Conservation (phyloP, 2,888 invertebrate species). For the Torymus tubicola region DNA sequence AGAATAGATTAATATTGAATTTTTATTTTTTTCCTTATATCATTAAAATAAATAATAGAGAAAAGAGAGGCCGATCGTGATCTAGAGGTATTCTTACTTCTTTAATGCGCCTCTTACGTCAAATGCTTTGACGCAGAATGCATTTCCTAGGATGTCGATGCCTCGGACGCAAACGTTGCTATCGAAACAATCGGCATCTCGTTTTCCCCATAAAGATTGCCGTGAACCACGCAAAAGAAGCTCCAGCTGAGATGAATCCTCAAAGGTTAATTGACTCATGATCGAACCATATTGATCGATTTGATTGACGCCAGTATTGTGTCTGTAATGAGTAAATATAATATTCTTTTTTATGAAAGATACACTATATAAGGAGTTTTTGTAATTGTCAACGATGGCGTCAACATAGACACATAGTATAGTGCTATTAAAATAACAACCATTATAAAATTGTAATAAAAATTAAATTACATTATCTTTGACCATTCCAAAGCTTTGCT, state of each 20-base stretch:
- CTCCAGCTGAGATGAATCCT: constrained; percentile 72
- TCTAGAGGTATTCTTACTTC: constrained; percentile 16
- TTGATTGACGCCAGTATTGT: constrained; percentile 76
- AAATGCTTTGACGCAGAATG: constrained; percentile 18
- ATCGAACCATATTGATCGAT: constrained; percentile 83
- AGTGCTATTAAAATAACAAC: background rate
- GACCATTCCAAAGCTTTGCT: constrained; percentile 81
- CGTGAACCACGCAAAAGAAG: constrained; percentile 79
- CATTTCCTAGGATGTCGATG: constrained; percentile 26
- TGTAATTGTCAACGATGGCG: too few relatives aligned
- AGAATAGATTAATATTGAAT: too few relatives aligned
- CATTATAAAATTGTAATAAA: background rate
- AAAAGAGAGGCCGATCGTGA: too few relatives aligned
- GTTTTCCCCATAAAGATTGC: constrained; percentile 76
- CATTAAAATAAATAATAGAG: too few relatives aligned
- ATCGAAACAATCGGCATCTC: constrained; percentile 68
- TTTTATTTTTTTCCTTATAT: too few relatives aligned
- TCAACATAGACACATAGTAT: too few relatives aligned
- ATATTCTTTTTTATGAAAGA: background rate
- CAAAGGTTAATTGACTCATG: constrained; percentile 79
- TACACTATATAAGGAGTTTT: background rate
- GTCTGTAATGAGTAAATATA: constrained; percentile 67
- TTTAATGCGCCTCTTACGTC: constrained; percentile 26
- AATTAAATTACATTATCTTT: constrained; percentile 30
- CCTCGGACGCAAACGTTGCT: constrained; percentile 74